Base-by-base conservation (phyloP, 1,140 invertebrate genomes). In the Aphaenogaster ashmeadi region DNA sequence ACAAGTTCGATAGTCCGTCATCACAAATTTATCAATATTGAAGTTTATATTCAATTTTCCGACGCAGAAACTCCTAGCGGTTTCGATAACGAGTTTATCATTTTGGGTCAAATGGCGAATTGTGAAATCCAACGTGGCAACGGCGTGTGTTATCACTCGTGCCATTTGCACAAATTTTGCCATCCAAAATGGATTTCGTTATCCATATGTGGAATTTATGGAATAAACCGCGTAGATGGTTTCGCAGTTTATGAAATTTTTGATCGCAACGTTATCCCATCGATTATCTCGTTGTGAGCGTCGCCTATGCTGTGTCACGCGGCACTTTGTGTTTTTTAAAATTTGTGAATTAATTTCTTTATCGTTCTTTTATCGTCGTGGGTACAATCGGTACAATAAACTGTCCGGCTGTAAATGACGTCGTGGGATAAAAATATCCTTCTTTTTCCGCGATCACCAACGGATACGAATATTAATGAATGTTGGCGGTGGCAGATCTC, bases 231-330 rank as follows among this genome's bases (percentile, higher is more conserved):
- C 33, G n/a, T 74, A 62, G 27, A 36, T 84, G 41, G 27, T 64
- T 75, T 67, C 8, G 44, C 27, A 74, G 27, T 84, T 84, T 84
- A 60, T 50, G 11, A 75, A 84, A 74, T 60, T 84, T 62, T 74
- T 75, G 27, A 50, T 74, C 13, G 18, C 27, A 44, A 47, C 6
- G 80, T 47, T 60, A 62, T 75, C n/a, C 13, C 4, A 60, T 84
- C n/a, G 56, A 84, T 84, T 84, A 84, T 84, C 33, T 44, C n/a
- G 15, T 71, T 21, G 38, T 9, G 27, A 60, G 18, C 13, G 18
- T 74, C 18, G 33, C 33, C 41, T 36, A 36, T 52, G 9, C n/a
- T 36, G 9, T 15, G 11, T 58, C 41, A 75, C 6, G n/a, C 4
- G 18, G 27, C 6, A 27, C 8, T 3, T 44, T 44, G 41, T 64